Base-by-base conservation (phyloP, 1,140 invertebrate species). In the Drosophila sturtevanti region DNA sequence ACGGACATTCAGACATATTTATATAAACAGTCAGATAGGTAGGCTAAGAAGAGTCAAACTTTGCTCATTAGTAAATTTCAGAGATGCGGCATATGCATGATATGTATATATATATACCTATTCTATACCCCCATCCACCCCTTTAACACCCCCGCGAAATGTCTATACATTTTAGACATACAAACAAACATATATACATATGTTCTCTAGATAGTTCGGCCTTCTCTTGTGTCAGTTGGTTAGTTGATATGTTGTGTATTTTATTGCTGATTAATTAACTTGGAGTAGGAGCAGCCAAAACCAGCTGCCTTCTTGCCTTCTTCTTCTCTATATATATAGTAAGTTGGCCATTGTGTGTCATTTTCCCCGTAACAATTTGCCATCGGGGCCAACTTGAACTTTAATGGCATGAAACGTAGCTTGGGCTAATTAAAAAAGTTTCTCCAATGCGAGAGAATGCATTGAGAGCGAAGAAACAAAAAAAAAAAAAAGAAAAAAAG, bases 231-330 rank as follows among this genome's bases (percentile, higher is more conserved):
- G 71, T 52, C 82, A 81, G 73, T 76, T 63, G 54, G 73, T 79
- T 87, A 59, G 82, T 63, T 48, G 16, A 48, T 48, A 48, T 48
- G 16, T 48, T 48, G 41, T 48, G 75, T 79, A 87, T 79, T 86
- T 86, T 82, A 86, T 87, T 81, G 85, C 79, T 86, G 82, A 86
- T 87, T 86, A 86, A 86, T 86, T 86, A 86, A 87, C 82, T 79
- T 38, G 73, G 38, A 24, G 55, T 24, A 71, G 34, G 51, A 34
- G 44, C 41, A n/a, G n/a, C n/a, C n/a, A 34, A 56, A 37, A 56
- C 51, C 18, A 77, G 52, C 18, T 12, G 56, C 27, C 10, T 44
- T 44, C 41, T 44, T 44, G 37, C 14, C 58, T 55, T 24, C 27
- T 31, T 6, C 7, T 6, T 31, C n/a, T n/a, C n/a, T n/a, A n/a